Conservation (phyloP, 2,888 invertebrate genomes). For the Hipparchia semele region DNA sequence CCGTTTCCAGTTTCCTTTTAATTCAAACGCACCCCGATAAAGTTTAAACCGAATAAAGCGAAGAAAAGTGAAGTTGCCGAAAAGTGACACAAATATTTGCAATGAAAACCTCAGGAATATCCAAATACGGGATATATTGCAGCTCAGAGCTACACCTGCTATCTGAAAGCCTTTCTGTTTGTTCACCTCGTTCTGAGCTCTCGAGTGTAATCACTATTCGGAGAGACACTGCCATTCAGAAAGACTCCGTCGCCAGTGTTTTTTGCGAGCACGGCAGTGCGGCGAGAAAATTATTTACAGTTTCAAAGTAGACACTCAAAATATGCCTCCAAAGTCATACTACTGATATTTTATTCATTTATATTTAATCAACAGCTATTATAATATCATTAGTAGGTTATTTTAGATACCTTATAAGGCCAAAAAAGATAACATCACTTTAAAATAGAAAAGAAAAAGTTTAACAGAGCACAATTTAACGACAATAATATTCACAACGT, state of each 20-base stretch:
- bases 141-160: slow-evolving; percentile 46
- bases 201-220: slow-evolving; percentile 54
- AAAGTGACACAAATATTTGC: slow-evolving; percentile 35
- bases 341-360: no score
- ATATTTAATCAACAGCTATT: no score
- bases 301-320: slow-evolving; percentile 13
- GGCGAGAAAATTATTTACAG: slow-evolving; percentile 22
- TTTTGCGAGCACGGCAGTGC: slow-evolving; percentile 11
- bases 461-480: no score
- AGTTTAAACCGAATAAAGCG: slow-evolving; percentile 5
- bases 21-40: neutral
- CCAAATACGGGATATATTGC: slow-evolving; percentile 46
- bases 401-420: no score
- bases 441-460: no score
- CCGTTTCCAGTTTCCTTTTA: neutral
- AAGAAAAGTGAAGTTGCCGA: slow-evolving; percentile 18
- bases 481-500: no score
- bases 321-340: neutral
- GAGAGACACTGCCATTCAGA: slow-evolving; percentile 54
- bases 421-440: no score
- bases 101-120: slow-evolving; percentile 32
- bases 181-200: slow-evolving; percentile 54
- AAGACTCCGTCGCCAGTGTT: slow-evolving; percentile 35
- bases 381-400: no score
- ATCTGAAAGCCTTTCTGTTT: slow-evolving; percentile 62